Conservation (phyloP, 2,113 vertebrate species). For the Choloepus hoffmanni region DNA sequence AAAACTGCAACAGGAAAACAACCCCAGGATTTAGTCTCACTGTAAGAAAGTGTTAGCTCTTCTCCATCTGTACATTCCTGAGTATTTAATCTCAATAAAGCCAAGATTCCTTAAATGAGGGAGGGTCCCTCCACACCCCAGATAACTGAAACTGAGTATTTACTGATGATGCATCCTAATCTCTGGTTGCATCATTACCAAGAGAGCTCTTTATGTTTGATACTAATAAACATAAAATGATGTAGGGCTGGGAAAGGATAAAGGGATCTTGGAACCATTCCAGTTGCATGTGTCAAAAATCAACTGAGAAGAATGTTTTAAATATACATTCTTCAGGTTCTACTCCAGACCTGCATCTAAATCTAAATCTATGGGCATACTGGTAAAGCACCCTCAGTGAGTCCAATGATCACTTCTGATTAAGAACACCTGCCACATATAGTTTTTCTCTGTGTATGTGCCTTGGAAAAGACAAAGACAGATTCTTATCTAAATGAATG, state of each 20-base stretch:
- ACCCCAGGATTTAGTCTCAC: neutral
- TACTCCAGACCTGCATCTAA: neutral
- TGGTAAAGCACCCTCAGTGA: neutral
- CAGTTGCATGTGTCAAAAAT: neutral
- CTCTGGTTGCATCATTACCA: neutral
- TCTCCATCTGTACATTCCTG: neutral
- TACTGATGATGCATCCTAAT: neutral
- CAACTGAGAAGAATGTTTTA: neutral
- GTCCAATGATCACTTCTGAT: neutral
- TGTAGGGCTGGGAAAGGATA: neutral
- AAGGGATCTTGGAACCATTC: neutral
- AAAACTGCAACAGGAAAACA: conserved; percentile 14
- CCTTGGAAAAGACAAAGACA: neutral
- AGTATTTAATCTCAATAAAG: neutral
- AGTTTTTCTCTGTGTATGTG: neutral
- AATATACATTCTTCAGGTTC: neutral
- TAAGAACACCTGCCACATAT: neutral
- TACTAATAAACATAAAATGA: neutral
- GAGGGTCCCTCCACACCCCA: neutral
- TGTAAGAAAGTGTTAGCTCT: neutral
- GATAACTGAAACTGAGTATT: neutral
- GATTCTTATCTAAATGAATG: neutral
- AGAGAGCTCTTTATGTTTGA: neutral
- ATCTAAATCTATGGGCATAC: neutral
- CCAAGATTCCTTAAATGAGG: neutral